Percentiles rank a stretch among this genome's conserved stretches.
Evolutionary conservation across 2,888 invertebrate genomes (phyloP).

Genomic region (Parascotia fuliginaria): DNA sequence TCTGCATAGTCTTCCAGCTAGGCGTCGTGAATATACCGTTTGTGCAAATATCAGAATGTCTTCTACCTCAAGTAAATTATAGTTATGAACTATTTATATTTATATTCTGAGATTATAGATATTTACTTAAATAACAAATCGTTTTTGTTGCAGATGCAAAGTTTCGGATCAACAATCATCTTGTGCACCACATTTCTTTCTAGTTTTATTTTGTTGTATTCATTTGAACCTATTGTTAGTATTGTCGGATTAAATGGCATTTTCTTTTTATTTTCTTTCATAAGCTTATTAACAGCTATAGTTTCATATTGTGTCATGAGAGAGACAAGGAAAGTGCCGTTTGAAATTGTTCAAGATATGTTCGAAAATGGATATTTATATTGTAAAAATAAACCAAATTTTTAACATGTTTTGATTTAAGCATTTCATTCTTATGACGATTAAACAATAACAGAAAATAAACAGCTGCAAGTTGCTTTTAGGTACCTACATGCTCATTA

Average conservation of each 20-base stretch:
- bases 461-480: too few relatives aligned
- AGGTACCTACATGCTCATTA: too few relatives aligned
- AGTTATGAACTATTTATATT: too few relatives aligned
- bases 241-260: slow-evolving; percentile 60
- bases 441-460: too few relatives aligned
- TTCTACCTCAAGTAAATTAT: slow-evolving; percentile 49
- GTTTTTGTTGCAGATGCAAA: slow-evolving; percentile 47
- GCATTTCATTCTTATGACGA: too few relatives aligned
- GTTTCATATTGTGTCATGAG: slow-evolving; percentile 55
- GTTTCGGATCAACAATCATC: slow-evolving; percentile 40
- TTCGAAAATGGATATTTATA: slow-evolving; percentile 50
- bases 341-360: slow-evolving; percentile 53
- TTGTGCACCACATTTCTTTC: slow-evolving; percentile 34
- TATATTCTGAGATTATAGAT: too few relatives aligned
- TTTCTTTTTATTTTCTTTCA: slow-evolving; percentile 58
- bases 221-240: slow-evolving; percentile 41
- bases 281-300: slow-evolving; percentile 47
- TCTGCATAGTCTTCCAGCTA: slow-evolving; percentile 53
- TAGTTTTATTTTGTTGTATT: slow-evolving; percentile 46
- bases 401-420: too few relatives aligned
- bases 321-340: slow-evolving; percentile 63
- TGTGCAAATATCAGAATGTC: slow-evolving; percentile 49
- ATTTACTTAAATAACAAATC: too few relatives aligned
- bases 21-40: slow-evolving; percentile 58
- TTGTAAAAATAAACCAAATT: background rate